phyloP scores from a whole-genome alignment of 2,888 invertebrate species.

The Drosophila multiciliata region DNA sequence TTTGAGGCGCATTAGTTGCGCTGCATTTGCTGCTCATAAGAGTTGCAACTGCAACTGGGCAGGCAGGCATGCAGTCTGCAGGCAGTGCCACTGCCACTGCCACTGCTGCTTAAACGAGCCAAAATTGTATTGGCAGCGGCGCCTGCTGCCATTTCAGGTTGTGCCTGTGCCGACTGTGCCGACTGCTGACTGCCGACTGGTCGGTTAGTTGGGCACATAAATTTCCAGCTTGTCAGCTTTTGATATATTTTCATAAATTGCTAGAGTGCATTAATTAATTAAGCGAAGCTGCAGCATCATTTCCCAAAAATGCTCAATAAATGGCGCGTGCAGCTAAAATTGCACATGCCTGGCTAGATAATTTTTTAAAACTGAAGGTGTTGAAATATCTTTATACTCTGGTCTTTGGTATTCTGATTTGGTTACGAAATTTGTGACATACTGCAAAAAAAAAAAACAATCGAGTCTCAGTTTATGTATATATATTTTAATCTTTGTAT shows the following conservation, averaged over 20 bases:
- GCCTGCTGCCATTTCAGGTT: slow-evolving; percentile 66
- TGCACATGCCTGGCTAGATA: background rate
- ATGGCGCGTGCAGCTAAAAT: slow-evolving; percentile 18
- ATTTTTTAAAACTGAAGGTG: background rate
- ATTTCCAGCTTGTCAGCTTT: slow-evolving; percentile 85
- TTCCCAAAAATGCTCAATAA: slow-evolving; percentile 41
- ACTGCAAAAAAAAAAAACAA: background rate
- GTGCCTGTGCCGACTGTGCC: slow-evolving; percentile 22
- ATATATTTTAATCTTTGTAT: background rate
- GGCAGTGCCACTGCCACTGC: slow-evolving; percentile 54
- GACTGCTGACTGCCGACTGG: slow-evolving; percentile 31
- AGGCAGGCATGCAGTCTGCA: slow-evolving; percentile 20
- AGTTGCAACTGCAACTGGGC: slow-evolving; percentile 50
- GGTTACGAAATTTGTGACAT: background rate
- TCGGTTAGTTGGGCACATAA: slow-evolving; percentile 80
- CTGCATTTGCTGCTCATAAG: slow-evolving; percentile 82
- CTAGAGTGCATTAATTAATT: slow-evolving; percentile 85
- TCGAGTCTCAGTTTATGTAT: background rate
- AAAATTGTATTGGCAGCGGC: slow-evolving; percentile 81
- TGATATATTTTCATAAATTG: slow-evolving; percentile 85
- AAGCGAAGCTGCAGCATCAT: slow-evolving; percentile 61
- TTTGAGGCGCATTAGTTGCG: slow-evolving; percentile 81
- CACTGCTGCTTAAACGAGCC: slow-evolving; percentile 56
- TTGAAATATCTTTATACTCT: background rate
- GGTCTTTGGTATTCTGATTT: background rate